Percentiles rank a stretch among this genome's conserved stretches.
Evolutionary conservation across 2,113 vertebrate genomes (phyloP).

Genomic region (Alethe diademata): DNA sequence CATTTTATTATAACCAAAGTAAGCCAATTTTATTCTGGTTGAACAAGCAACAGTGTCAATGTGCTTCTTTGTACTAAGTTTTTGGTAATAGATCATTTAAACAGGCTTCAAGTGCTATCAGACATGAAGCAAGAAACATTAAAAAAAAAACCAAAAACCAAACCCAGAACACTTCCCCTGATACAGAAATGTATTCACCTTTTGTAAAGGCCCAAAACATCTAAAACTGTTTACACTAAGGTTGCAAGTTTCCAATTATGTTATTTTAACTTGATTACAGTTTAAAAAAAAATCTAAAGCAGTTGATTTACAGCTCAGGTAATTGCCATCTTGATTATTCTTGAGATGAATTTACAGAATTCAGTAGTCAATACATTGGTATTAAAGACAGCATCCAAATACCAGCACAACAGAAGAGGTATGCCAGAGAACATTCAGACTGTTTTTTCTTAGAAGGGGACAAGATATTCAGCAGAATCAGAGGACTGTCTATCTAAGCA

Average conservation of each 20-base stretch:
- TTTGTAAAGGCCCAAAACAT: neutral
- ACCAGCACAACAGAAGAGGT: neutral
- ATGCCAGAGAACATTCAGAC: neutral
- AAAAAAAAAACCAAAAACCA: neutral
- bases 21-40: neutral
- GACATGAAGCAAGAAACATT: neutral
- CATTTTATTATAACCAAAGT: neutral
- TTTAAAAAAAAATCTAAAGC: neutral
- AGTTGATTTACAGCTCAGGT: neutral
- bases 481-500: neutral
- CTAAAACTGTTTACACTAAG: neutral
- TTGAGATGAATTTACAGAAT: neutral
- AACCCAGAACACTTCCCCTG: neutral
- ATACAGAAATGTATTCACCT: neutral
- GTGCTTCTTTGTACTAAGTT: neutral
- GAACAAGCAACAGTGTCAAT: neutral
- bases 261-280: neutral
- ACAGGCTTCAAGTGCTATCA: neutral
- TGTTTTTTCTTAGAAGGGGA: neutral
- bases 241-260: neutral
- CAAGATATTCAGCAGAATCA: neutral
- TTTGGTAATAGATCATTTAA: neutral
- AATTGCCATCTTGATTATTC: neutral
- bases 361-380: neutral
- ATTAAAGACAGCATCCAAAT: neutral